Percentiles rank a stretch among this genome's conserved stretches.
Evolutionary conservation across 2,797 vertebrate genomes (phyloP).

Genomic region (Enteromius paludinosus): DNA sequence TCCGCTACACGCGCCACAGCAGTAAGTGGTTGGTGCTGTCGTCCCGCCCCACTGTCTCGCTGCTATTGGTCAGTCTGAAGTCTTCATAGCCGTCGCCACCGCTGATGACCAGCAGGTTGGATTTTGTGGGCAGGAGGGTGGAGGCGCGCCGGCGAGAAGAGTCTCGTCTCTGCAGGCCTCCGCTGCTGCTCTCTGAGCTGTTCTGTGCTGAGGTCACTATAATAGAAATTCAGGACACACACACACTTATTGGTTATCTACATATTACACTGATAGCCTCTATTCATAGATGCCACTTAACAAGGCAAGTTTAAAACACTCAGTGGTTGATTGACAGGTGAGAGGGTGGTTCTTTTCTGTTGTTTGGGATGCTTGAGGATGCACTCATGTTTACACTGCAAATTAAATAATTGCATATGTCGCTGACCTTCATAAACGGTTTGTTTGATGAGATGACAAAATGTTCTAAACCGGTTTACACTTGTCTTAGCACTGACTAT

Average conservation of each 20-base stretch:
- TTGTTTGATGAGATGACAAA: not conserved
- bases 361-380: not conserved
- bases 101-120: conserved; percentile 93
- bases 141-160: conserved; percentile 81
- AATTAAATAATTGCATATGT: not conserved
- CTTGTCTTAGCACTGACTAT: not conserved
- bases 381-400: not conserved
- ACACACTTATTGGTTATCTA: not conserved
- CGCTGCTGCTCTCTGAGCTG: conserved; percentile 67
- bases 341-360: not conserved
- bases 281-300: not conserved
- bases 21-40: conserved; percentile 98
- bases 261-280: not conserved
- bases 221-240: not conserved
- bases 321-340: not conserved
- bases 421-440: not conserved
- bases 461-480: not conserved
- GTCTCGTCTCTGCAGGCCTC: conserved; percentile 81
- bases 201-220: conserved; percentile 75
- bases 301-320: not conserved
- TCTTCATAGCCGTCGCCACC: conserved; percentile 97
- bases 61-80: conserved; percentile 93
- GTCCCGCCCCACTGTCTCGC: conserved; percentile 93
- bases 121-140: conserved; percentile 78
- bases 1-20: conserved; percentile 90